Conservation (phyloP, 2,888 invertebrate genomes). For the Cheilosia impressa region DNA sequence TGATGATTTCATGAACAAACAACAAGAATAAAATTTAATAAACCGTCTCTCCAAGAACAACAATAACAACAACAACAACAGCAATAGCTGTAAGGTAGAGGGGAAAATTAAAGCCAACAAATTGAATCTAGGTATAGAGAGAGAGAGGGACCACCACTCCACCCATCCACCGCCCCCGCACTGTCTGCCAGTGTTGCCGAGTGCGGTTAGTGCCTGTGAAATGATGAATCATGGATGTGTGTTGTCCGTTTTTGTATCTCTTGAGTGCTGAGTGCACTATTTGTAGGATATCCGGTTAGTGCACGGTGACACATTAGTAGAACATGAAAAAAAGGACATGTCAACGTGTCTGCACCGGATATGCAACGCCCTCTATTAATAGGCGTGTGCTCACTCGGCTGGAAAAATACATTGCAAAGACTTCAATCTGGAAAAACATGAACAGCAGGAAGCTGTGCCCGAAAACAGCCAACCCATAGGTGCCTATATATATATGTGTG, state of each 20-base stretch:
- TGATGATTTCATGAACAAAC: constrained; percentile 68
- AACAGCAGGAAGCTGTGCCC: constrained; percentile 30
- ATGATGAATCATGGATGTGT: constrained; percentile 40
- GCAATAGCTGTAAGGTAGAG: constrained; percentile 15
- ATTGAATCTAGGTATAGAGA: constrained; percentile 42
- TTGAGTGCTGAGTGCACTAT: constrained; percentile 34
- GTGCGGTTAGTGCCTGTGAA: constrained; percentile 17
- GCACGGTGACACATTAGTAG: constrained; percentile 32
- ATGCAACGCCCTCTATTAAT: constrained; percentile 56
- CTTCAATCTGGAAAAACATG: constrained; percentile 10
- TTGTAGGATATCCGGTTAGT: constrained; percentile 54
- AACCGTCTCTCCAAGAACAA: constrained; percentile 19
- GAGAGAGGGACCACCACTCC: neutral
- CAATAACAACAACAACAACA: constrained; percentile 14
- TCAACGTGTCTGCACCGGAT: constrained; percentile 56
- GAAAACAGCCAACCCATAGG: constrained; percentile 21
- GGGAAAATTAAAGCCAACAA: constrained; percentile 51
- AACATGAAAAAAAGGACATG: constrained; percentile 32
- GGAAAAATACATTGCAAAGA: constrained; percentile 36
- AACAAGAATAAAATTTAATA: constrained; percentile 66
- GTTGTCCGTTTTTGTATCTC: constrained; percentile 20
- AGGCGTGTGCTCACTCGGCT: constrained; percentile 9
- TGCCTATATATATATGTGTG: neutral
- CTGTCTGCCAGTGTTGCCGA: constrained; percentile 43
- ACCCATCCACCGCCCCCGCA: neutral